A percentile compares a stretch with the other conserved stretches of the same genome.
Evolutionary conservation across 2,113 vertebrate genomes (phyloP).

Genomic region (Pteropus alecto): DNA sequence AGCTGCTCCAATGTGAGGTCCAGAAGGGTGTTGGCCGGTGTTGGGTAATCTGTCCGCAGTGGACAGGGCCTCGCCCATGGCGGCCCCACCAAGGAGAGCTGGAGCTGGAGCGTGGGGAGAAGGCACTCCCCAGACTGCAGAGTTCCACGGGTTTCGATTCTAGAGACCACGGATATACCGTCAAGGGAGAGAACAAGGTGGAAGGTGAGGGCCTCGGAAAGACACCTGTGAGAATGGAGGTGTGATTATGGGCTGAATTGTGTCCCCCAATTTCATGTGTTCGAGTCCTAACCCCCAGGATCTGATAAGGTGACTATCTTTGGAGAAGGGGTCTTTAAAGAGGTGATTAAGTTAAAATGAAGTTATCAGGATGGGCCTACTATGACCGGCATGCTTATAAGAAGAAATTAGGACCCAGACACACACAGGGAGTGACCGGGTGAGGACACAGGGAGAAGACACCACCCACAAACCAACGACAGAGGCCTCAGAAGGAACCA

Average conservation of each 20-base stretch:
- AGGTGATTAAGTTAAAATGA: background rate
- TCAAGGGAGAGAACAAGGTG: background rate
- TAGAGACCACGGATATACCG: background rate
- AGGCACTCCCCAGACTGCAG: background rate
- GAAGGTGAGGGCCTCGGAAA: background rate
- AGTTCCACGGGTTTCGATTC: accelerated
- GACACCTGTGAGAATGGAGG: too few relatives aligned
- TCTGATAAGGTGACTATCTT: accelerated
- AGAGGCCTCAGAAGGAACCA: background rate
- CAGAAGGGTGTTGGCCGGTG: slow-evolving; percentile 8
- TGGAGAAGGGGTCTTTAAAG: background rate
- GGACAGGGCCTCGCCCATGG: background rate
- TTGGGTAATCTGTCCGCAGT: background rate
- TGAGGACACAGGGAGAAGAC: background rate
- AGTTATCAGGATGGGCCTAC: background rate
- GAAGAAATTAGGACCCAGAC: background rate
- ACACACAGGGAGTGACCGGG: background rate
- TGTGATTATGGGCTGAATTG: accelerated
- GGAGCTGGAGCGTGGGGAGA: background rate
- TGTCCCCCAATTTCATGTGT: background rate
- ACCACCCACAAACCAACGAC: background rate
- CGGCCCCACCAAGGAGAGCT: background rate
- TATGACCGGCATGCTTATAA: background rate
- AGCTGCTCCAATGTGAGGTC: background rate
- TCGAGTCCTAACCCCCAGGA: too few relatives aligned